Base-by-base conservation (phyloP, 2,888 invertebrate species). In the Oxytorus armatus region DNA sequence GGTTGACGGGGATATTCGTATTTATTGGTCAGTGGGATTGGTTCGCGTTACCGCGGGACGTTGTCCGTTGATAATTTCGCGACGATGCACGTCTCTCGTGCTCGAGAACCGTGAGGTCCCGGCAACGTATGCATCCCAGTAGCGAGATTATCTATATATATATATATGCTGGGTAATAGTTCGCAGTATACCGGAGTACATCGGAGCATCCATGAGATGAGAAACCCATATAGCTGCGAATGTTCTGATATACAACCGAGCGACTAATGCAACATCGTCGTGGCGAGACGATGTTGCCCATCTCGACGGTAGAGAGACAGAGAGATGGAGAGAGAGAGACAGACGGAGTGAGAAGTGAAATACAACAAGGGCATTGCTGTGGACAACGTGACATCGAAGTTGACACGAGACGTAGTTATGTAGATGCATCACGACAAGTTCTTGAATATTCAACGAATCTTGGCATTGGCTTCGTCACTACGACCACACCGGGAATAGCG, bases 361-460 rank as follows among this genome's bases (percentile, higher is more conserved):
- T 44, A 33, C 51, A 49, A 44, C 49, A 63, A 42, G 47, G 51
- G n/a, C 66, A 69, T 44, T 25, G 69, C 57, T 49, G 74, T 73
- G 61, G 79, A 70, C 77, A 65, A 51, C 44, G 57, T 61, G 72
- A 59, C 51, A 74, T 57, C 70, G 25, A 63, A 75, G 66, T 72
- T 81, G 80, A 80, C 74, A 78, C 49, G 80, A 77, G 78, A 78
- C 77, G 73, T 47, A 79, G 81, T 82, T 83, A 84, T 82, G 83
- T 79, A 81, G 81, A 84, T 82, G 73, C 47, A 57, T 63, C 57
- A 55, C 73, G 76, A 77, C 81, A 76, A 76, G 65, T 65, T 51
- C 76, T 83, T 88, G 88, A 87, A 88, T 88, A 88, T 88, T 87
- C 88, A 88, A 85, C 84, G 82, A 82, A 77, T 82, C 84, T 84